Evolutionary conservation across 35 echinoderm and acorn worm genomes (phyloP).

Genomic region (Lytechinus pictus): DNA sequence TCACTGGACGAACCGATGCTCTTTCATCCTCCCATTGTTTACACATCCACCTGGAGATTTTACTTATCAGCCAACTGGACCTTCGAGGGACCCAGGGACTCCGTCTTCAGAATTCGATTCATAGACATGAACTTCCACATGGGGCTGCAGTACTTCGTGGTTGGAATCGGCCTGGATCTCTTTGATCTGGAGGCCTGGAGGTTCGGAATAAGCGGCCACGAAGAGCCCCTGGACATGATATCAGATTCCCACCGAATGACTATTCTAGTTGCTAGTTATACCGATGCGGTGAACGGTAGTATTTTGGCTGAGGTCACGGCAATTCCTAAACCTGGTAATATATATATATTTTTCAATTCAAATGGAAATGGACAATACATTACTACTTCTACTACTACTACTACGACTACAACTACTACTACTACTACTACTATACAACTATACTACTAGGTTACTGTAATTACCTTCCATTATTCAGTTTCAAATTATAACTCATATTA

Average conservation of each 20-base stretch:
- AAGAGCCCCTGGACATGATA: not conserved
- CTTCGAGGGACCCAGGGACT: not conserved
- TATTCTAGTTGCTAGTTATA: not conserved
- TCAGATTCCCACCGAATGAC: not conserved
- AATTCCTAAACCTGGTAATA: not conserved
- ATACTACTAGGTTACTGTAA: too few relatives aligned
- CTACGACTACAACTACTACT: too few relatives aligned
- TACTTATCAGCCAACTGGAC: not conserved
- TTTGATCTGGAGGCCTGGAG: not conserved
- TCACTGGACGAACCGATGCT: not conserved
- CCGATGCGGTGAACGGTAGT: not conserved
- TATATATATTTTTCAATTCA: too few relatives aligned
- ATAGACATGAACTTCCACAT: not conserved
- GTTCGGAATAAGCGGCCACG: not conserved
- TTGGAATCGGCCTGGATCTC: not conserved
- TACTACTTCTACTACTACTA: too few relatives aligned
- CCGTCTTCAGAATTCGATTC: not conserved
- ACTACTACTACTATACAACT: too few relatives aligned
- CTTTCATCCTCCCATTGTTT: not conserved
- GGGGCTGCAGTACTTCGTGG: not conserved
- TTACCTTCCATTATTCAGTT: too few relatives aligned
- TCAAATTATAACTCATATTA: too few relatives aligned
- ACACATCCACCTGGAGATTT: not conserved
- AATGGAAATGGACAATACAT: too few relatives aligned
- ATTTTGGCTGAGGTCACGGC: not conserved